Base-by-base conservation (phyloP, 2,113 vertebrate species). In the Strix aluco region DNA sequence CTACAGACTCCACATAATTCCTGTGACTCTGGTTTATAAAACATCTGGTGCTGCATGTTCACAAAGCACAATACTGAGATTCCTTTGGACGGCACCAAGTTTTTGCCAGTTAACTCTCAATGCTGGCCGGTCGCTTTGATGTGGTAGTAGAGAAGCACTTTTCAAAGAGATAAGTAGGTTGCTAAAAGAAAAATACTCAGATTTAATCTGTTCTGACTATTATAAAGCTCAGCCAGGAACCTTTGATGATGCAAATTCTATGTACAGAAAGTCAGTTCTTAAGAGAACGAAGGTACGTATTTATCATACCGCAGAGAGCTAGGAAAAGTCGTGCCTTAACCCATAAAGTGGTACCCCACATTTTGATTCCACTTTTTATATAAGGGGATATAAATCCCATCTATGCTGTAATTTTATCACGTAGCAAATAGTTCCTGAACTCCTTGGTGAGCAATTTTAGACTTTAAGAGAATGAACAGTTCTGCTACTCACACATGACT, bases 401-500 rank as follows among this genome's bases (percentile, higher is more conserved):
- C 2, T 9, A 10, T 1, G 2, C 2, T 11, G 11, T 10, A 10
- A 49, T 40, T 74, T 63, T 26, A 44, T 15, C 51, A 15, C 0
- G 17, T 1, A 32, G 36, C 1, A 13, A 94, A 49, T 0, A 29
- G 54, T 0, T 92, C 77, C 91, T 19, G 46, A 57, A 15, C 29
- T 57, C 85, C 30, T 20, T n/a, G 47, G 71, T 3, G 21, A 67
- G 59, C 6, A 3, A 2, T 34, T 36, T 20, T 2, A 7, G 2
- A 38, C 0, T 2, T 12, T 15, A 7, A 44, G 57, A 47, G 71
- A 81, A 65, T 19, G 5, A 57, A 44, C 81, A 51, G 49, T 14
- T 70, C 5, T 52, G 90, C 77, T 98, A 99, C 99, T 99, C 97
- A 99, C 99, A 99, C 94, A 98, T 98, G 70, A 99, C 99, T 98